Evolutionary conservation across 2,888 invertebrate genomes (phyloP), one percentile per base, ranked within the genome.

Genomic region (Sclerodermus sp.): DNA sequence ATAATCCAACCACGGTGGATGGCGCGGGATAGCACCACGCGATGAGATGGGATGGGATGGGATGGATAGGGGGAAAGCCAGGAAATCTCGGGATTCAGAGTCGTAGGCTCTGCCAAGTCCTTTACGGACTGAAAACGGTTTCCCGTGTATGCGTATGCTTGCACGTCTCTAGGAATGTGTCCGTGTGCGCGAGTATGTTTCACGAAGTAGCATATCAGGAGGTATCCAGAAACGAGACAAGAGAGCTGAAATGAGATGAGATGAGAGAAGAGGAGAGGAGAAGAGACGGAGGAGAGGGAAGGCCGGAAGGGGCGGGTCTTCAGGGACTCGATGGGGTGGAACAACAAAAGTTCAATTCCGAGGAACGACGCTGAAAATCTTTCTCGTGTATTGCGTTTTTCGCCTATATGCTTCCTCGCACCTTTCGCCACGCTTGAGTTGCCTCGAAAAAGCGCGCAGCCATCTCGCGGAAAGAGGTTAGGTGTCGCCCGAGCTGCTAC

Each of bases 321-420:
- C 23, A n/a, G 15, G 42, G 43, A 48, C 42, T 58, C 54, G 60
- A 62, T 59, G 60, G 65, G 58, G 54, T 55, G 62, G 53, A 64
- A 72, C 69, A 70, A 71, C 68, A 68, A 72, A 70, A 72, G 69
- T 71, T 74, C 73, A 73, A 76, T 73, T 72, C 70, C 66, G 55
- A 60, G 55, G 64, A 71, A 73, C 67, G 72, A 64, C 68, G 59
- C 51, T 54, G 62, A 70, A 68, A 70, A 74, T 69, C 69, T 68
- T 70, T 65, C 51, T 59, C 60, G 55, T 57, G 65, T 68, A 64
- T 67, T 60, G 60, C 56, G 58, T 60, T 64, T 50, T 51, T 62
- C 55, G 57, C 46, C 60, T 50, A 46, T 17, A 43, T 48, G 51
- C 34, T 55, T 58, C 57, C 45, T 42, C 51, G 46, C 15, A 47